Evolutionary conservation across 2,888 invertebrate species (phyloP), one percentile per base, ranked within the genome.

Genomic region (Eupithecia dodoneata): DNA sequence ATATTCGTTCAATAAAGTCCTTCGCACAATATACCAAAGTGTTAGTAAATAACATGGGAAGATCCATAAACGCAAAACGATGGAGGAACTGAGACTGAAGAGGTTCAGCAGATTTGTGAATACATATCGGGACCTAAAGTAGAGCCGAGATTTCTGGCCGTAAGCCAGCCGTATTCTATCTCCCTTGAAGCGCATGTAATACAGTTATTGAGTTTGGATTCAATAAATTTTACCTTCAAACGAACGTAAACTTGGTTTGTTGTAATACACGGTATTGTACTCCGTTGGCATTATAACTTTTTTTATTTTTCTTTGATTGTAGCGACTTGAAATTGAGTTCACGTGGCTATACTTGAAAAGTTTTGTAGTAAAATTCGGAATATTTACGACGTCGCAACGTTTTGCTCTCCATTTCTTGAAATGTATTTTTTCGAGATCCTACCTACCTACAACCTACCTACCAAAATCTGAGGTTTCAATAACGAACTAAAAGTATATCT

Each of bases 91-190:
- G 78, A 79, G 75, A 78, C 75, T 76, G 67, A 78, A 78, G 75
- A 79, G 79, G 81, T 79, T 78, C 74, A 81, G 78, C 67, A 78
- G 79, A 79, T 80, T 79, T 76, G 78, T 80, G 76, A 79, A 80
- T 80, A 72, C 77, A 74, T 79, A 81, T 78, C 75, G 78, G 77
- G 75, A 74, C 75, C 78, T 75, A 44, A 49, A 74, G 76, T 76
- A 74, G 74, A 78, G 77, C 76, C 72, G 74, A 73, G 78, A 75
- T 79, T 74, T 79, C 81, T 85, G 85, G 85, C 84, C 81, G 52
- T 74, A 76, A 82, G 85, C 85, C 83, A 85, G 83, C 80, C 80
- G 75, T 77, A 79, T 75, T 77, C 80, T 76, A 70, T 76, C 75
- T 74, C 78, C 76, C 79, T 80, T 72, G 71, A 69, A 74, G 80